Evolutionary conservation across 2,888 invertebrate species (phyloP), one percentile per base, ranked within the genome.

Genomic region (Lepetodrilus schrolli): DNA sequence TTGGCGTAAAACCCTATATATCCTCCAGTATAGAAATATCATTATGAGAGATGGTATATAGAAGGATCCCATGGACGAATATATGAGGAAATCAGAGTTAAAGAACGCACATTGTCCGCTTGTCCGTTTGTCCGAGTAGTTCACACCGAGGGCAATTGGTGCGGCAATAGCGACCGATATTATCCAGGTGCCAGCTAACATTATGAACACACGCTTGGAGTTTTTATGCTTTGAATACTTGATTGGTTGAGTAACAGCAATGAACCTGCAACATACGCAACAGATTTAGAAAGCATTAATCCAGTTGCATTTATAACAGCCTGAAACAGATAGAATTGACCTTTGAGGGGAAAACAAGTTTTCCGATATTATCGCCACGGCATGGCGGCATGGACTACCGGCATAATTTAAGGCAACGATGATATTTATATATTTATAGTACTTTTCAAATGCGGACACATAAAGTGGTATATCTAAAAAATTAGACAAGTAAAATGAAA

Each of bases 191-290:
- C 98, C 92, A 48, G 95, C 94, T 87, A 99, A 97, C 84, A 98
- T 99, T 90, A 97, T 92, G 94, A 96, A 96, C 58, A 98, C 97
- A 77, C 99, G 94, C 70, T 88, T 88, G 17, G 90, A 88, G 93
- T 97, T 98, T 93, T 97, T 97, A 93, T 98, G 98, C 90, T 97
- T 97, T 75, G 98, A 97, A 92, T 99, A 99, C 92, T 98, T 97
- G 91, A 99, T 98, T 87, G 99, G 99, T 91, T 96, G 96, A 65
- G 98, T 99, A 84, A 99, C 99, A 80, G 99, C 99, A 87, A 99
- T 98, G 91, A 97, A 99, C 93, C 99, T 99, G 87, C 66, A 82
- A 82, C 43, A 26, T 50, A 74, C 58, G 58, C 58, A 65, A 50
- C 37, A 20, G 10, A n/a, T n/a, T n/a, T n/a, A n/a, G n/a, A n/a